phyloP scores from a whole-genome alignment of 1,140 invertebrate species.

The Lepidurus packardi region DNA sequence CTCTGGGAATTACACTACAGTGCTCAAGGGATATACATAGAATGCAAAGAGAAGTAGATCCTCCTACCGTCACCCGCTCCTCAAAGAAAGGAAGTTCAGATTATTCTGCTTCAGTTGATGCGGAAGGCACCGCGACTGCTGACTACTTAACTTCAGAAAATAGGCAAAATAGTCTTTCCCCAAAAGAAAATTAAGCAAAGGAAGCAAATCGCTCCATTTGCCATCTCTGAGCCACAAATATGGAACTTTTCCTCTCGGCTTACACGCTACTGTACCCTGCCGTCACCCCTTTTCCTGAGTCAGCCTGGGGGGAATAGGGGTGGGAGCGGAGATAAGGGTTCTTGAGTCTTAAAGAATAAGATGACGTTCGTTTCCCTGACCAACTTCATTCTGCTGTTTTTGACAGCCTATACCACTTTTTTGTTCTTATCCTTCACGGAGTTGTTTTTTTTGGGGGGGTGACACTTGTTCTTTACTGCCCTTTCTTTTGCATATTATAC shows the following conservation, averaged over 20 bases:
- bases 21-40: background rate
- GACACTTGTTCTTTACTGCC: too few species aligned
- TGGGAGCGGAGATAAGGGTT: background rate
- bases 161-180: too few species aligned
- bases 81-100: too few species aligned
- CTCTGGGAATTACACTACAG: background rate
- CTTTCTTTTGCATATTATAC: too few species aligned
- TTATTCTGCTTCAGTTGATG: too few species aligned
- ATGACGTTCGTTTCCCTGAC: background rate
- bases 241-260: background rate
- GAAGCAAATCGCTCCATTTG: background rate
- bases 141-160: too few species aligned
- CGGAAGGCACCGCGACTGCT: too few species aligned
- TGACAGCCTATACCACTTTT: conserved; percentile 6
- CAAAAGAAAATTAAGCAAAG: too few species aligned
- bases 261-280: background rate
- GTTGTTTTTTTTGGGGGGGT: too few species aligned
- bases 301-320: background rate
- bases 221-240: background rate
- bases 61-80: too few species aligned
- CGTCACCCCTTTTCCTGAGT: background rate
- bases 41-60: too few species aligned
- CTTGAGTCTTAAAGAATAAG: background rate
- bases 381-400: background rate
- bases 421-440: background rate